Evolutionary conservation across 2,797 vertebrate species (phyloP).

Genomic region (Galagoides demidoff): DNA sequence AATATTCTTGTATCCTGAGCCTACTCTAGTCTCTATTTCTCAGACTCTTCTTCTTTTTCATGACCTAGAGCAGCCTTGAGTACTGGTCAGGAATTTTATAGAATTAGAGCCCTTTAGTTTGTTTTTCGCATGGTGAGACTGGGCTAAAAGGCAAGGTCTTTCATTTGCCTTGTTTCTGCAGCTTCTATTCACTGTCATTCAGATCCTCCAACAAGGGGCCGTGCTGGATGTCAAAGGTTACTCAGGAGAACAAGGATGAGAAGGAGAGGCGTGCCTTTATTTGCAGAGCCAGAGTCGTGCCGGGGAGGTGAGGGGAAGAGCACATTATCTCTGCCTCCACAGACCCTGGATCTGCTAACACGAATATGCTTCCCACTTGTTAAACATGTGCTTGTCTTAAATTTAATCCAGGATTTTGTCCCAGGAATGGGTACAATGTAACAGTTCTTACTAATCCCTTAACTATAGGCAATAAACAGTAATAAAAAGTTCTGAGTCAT

Average conservation of each 20-base stretch:
- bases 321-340: background rate
- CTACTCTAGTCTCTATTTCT: background rate
- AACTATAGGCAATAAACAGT: slow-evolving; percentile 68
- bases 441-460: slow-evolving; percentile 58
- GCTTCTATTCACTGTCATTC: background rate
- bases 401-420: slow-evolving; percentile 23
- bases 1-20: background rate
- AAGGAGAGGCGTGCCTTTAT: background rate
- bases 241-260: background rate
- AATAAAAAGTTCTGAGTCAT: slow-evolving; percentile 59
- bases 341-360: background rate
- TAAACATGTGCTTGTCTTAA: slow-evolving; percentile 24
- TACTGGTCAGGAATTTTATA: background rate
- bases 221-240: background rate
- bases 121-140: background rate
- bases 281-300: background rate
- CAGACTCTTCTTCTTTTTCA: background rate
- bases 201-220: background rate
- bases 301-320: background rate
- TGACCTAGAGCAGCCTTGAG: background rate
- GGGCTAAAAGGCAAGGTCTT: background rate
- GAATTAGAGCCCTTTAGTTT: background rate
- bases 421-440: slow-evolving; percentile 27
- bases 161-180: background rate
- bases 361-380: background rate